Percentiles rank a stretch among this genome's conserved stretches.
These are phyloP conservation scores for Urocynchramus pylzowi DNA, from an alignment of 2,113 vertebrate species.

Conservation along the genomic window DNA sequence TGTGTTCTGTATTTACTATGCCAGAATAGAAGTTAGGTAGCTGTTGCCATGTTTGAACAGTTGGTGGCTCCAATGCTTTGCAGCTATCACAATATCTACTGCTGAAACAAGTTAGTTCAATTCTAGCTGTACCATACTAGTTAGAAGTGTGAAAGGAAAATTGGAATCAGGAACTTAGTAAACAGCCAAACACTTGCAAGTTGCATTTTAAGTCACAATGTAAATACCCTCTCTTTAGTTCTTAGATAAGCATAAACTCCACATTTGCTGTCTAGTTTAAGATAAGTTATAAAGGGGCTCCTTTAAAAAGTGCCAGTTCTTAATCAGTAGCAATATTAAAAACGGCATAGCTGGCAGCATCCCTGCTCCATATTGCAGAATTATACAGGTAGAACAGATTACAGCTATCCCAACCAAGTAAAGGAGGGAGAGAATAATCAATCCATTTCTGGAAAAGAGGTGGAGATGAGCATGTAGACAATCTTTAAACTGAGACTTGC, in stretches of 20 bases:
- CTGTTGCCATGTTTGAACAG: constrained; percentile 75
- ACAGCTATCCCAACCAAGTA: background rate
- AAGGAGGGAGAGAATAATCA: background rate
- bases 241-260: background rate
- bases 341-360: background rate
- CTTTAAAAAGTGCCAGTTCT: background rate
- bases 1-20: background rate
- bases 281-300: background rate
- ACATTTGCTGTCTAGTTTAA: background rate
- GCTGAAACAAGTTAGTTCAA: background rate
- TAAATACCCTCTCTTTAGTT: background rate
- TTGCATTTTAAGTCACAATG: background rate
- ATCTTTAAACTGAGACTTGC: background rate
- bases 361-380: background rate
- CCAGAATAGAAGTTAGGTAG: background rate
- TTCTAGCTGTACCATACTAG: background rate
- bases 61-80: constrained; percentile 78
- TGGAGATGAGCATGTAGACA: background rate
- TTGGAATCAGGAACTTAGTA: background rate
- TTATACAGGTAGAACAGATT: background rate
- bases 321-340: background rate
- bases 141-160: background rate
- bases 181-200: background rate
- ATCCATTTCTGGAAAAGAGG: background rate
- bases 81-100: constrained; percentile 20